Evolutionary conservation across 2,888 invertebrate species (phyloP).

Genomic region (Asteroscopus sphinx): DNA sequence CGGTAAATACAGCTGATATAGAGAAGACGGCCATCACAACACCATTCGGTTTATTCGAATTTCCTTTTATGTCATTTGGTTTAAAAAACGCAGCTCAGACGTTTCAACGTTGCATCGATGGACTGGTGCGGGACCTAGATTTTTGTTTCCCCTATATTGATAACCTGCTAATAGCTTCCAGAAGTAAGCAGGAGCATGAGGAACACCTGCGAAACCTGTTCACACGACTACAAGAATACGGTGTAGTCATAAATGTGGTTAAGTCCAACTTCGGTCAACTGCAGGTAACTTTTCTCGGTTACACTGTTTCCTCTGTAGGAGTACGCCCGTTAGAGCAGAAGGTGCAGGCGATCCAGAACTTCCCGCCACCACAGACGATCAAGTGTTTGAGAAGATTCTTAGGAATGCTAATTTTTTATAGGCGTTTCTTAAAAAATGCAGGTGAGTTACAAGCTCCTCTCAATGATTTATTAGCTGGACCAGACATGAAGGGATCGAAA

Average conservation of each 20-base stretch:
- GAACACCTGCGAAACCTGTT: conserved; percentile 9
- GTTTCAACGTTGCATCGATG: conserved; percentile 8
- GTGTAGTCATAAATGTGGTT: conserved; percentile 6
- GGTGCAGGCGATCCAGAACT: conserved; percentile 2
- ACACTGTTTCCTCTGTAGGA: conserved; percentile 4
- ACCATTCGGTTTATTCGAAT: conserved; percentile 7
- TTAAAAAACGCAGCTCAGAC: conserved; percentile 8
- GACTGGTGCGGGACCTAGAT: background rate
- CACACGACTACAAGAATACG: conserved; percentile 7
- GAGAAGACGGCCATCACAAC: conserved; percentile 18
- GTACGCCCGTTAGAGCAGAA: background rate
- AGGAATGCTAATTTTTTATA: conserved; percentile 20
- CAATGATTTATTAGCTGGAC: background rate
- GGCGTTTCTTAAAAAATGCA: background rate
- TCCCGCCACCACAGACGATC: conserved; percentile 8
- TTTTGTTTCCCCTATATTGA: background rate
- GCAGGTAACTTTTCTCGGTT: conserved; percentile 15
- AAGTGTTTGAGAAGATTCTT: conserved; percentile 10
- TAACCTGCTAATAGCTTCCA: background rate
- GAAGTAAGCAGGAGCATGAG: conserved; percentile 1
- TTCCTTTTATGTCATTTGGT: conserved; percentile 2
- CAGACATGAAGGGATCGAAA: conserved; percentile 1
- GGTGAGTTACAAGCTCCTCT: background rate
- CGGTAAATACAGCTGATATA: conserved; percentile 9
- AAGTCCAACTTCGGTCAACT: conserved; percentile 7